Evolutionary conservation across 2,797 vertebrate genomes (phyloP).

Genomic region (Mycteria americana): DNA sequence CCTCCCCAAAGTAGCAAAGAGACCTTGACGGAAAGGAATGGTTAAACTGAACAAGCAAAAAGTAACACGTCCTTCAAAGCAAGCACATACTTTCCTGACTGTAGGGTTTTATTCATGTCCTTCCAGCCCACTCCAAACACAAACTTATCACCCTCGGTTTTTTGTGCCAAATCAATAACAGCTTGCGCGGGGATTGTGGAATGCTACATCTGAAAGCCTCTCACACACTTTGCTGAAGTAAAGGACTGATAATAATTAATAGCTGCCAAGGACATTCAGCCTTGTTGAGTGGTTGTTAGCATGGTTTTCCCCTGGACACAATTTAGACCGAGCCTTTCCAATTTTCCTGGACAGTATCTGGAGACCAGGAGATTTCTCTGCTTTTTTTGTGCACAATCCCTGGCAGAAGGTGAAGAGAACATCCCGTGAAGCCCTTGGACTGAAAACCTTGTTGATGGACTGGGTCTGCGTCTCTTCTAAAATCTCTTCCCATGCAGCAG

Average conservation of each 20-base stretch:
- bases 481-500: neutral
- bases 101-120: constrained; percentile 21
- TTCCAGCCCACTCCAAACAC: constrained; percentile 36
- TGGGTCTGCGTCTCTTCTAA: neutral
- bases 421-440: neutral
- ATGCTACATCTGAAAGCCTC: constrained; percentile 18
- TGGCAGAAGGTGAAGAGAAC: neutral
- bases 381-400: neutral
- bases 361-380: neutral
- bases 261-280: constrained; percentile 53
- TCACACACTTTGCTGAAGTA: constrained; percentile 21
- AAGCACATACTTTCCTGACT: constrained; percentile 13
- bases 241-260: constrained; percentile 53
- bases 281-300: constrained; percentile 3
- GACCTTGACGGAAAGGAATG: neutral
- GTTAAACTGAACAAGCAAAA: neutral
- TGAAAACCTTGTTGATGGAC: neutral
- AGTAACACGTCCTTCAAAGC: neutral
- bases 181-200: neutral
- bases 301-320: constrained; percentile 12
- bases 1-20: neutral
- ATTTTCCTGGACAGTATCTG: constrained; percentile 14
- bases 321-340: neutral
- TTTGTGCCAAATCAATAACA: constrained; percentile 47
- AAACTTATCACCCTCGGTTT: neutral